phyloP scores from a whole-genome alignment of 2,113 vertebrate species.

The pig (Sus scrofa) region T2T-Sscrofa CM000814.6:20725501-20726000 shows the following conservation, averaged over 20 bases:
- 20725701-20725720: neutral
- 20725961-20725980: no score
- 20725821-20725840: no score
- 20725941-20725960: no score
- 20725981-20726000: no score
- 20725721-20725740: neutral
- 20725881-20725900: no score
- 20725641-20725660: fast-evolving
- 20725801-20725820: neutral
- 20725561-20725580: neutral
- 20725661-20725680: neutral
- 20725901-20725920: no score
- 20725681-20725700: neutral
- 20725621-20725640: neutral
- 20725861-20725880: no score
- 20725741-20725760: fast-evolving
- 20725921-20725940: no score
- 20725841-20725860: no score
- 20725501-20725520: fast-evolving
- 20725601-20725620: neutral
- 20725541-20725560: neutral
- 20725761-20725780: neutral
- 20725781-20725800: neutral
- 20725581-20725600: neutral
- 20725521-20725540: neutral